phyloP scores from a whole-genome alignment of 2,888 invertebrate species.

The Stenotaenia linearis region DNA sequence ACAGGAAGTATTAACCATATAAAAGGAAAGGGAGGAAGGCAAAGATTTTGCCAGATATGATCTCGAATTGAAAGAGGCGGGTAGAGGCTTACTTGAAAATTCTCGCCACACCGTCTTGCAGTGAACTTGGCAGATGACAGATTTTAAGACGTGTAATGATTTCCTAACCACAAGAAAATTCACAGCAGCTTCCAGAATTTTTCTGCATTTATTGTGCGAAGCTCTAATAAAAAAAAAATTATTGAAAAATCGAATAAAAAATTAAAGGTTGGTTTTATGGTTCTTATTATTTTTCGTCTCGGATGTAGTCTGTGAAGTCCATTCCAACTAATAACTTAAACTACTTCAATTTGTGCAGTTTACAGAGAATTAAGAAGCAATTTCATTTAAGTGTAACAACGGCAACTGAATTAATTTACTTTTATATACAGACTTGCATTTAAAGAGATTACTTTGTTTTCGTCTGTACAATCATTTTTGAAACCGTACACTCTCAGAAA shows the following conservation, averaged over 20 bases:
- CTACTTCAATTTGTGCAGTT: too few species aligned
- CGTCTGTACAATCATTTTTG: too few species aligned
- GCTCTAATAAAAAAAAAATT: background rate
- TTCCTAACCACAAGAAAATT: background rate
- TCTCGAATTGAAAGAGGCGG: constrained; percentile 26
- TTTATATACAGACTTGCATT: too few species aligned
- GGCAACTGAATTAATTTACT: too few species aligned
- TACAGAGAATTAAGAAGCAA: too few species aligned
- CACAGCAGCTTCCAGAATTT: background rate
- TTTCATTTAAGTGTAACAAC: too few species aligned
- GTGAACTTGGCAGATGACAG: constrained; percentile 19
- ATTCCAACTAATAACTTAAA: too few species aligned
- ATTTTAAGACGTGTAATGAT: constrained; percentile 14
- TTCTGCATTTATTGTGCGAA: background rate
- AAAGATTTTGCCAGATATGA: constrained; percentile 16
- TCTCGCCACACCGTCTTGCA: constrained; percentile 22
- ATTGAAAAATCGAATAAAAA: background rate
- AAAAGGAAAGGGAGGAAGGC: constrained; percentile 14
- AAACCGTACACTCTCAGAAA: too few species aligned
- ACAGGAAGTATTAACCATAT: constrained; percentile 26
- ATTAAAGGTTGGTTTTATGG: background rate
- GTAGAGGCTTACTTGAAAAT: constrained; percentile 10
- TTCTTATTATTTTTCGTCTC: too few species aligned
- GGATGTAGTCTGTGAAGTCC: too few species aligned
- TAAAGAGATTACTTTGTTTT: too few species aligned